Base-by-base conservation (phyloP, 2,113 vertebrate genomes). In the Sinocyclocheilus maitianheensis region DNA sequence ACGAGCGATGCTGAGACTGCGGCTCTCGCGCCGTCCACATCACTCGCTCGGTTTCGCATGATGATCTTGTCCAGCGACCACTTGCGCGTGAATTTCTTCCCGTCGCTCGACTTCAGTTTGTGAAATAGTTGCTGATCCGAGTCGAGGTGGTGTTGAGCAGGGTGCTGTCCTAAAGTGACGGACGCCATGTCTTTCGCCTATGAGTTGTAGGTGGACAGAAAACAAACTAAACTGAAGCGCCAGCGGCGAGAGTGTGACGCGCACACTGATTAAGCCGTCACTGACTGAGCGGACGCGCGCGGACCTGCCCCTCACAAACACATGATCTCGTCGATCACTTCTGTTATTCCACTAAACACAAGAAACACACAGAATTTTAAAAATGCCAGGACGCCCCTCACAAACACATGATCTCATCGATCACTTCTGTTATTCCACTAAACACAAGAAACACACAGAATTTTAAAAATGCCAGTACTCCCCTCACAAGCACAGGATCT, bases 151-250 rank as follows among this genome's bases (percentile, higher is more conserved):
- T 94, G 93, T 74, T 90, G 93, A 90, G 86, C 91, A 60, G 93
- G 94, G 89, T 93, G 93, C 91, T 93, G 95, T 87, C 91, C 94
- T 86, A 95, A 94, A 75, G 95, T 95, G 67, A 92, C 94, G 8
- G 94, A 95, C 88, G 96, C 96, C 96, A 97, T 97, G 88, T 88
- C 85, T 24, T 22, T 81, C 26, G 4, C n/a, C 12, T 14, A n/a
- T 6, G 90, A 77, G 81, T 26, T 37, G 82, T 77, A 65, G 86
- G 92, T 90, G 90, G 77, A 20, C 83, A 58, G 91, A 93, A 90
- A 93, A 89, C 93, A 91, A 93, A 94, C 92, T 90, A 85, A 37
- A 77, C 87, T 87, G 88, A 77, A 90, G 90, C 83, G 81, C 76
- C 87, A 86, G 86, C 87, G 84, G 63, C 84, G 30, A 34, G 58